phyloP scores from a whole-genome alignment of 2,113 vertebrate species.

The Myrmecophaga tridactyla region DNA sequence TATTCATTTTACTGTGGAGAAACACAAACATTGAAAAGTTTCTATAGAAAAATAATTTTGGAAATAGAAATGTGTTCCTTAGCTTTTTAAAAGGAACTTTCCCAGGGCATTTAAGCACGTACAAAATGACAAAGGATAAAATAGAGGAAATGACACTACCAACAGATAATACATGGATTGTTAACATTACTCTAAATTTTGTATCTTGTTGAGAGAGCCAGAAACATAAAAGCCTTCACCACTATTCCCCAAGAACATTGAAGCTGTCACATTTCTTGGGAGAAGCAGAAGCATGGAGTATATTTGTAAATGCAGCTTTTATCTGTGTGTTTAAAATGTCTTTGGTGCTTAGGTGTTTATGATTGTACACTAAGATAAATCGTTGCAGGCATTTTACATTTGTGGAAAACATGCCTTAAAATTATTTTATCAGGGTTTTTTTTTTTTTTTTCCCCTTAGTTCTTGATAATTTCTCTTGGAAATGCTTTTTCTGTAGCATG shows the following conservation, averaged over 20 bases:
- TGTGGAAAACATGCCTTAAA: conserved; percentile 37
- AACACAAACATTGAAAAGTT: not conserved
- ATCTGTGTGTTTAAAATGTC: conserved; percentile 45
- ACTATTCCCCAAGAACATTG: not conserved
- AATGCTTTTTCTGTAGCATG: not conserved
- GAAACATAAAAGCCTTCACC: conserved; percentile 48
- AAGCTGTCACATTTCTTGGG: not conserved
- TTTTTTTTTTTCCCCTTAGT: conserved; percentile 21
- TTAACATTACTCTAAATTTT: conserved; percentile 69
- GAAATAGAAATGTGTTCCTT: conserved; percentile 45
- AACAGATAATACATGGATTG: conserved; percentile 51
- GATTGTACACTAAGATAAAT: conserved; percentile 11
- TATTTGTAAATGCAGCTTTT: conserved; percentile 34
- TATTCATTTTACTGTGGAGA: conserved; percentile 24
- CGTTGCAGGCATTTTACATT: not conserved
- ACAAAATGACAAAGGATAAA: not conserved
- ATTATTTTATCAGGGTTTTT: not conserved
- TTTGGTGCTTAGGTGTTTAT: conserved; percentile 28
- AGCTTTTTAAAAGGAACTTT: conserved; percentile 21
- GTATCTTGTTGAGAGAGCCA: conserved; percentile 61
- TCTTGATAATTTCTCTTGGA: conserved; percentile 8
- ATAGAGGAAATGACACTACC: not conserved
- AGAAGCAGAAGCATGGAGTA: not conserved
- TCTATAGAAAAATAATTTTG: conserved; percentile 15
- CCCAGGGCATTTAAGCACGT: conserved; percentile 16